Percentiles rank a stretch among this genome's conserved stretches.
Conservation (phyloP, 2,797 vertebrate genomes). For the Galagoides demidoff region DNA sequence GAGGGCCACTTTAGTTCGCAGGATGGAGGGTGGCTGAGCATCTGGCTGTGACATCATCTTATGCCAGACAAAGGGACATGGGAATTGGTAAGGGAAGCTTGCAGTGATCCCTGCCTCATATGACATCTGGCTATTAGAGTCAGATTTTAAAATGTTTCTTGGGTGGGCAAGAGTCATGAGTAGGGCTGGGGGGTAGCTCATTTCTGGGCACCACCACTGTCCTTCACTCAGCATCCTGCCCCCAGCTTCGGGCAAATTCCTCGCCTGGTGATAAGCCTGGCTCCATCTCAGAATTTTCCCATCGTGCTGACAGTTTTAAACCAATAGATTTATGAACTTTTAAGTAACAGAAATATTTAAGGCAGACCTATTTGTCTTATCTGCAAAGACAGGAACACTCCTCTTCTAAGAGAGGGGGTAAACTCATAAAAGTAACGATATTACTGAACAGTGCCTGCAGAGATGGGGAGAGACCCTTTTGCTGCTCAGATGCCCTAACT, state of each 20-base stretch:
- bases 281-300: constrained; percentile 85
- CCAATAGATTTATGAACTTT: constrained; percentile 89
- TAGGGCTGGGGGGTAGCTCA: not conserved
- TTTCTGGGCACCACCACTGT: constrained; percentile 77
- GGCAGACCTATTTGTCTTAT: constrained; percentile 86
- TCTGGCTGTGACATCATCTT: not conserved
- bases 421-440: constrained; percentile 70
- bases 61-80: not conserved
- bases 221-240: constrained; percentile 77
- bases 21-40: too few species aligned
- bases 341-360: constrained; percentile 89
- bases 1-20: not conserved
- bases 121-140: not conserved
- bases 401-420: constrained; percentile 38
- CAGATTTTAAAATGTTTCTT: not conserved
- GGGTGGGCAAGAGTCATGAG: not conserved
- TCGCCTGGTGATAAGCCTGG: constrained; percentile 85
- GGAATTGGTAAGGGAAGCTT: not conserved
- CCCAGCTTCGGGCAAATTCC: constrained; percentile 85
- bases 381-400: constrained; percentile 79
- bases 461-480: not conserved
- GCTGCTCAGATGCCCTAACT: not conserved
- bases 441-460: not conserved
- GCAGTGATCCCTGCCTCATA: fast-evolving
- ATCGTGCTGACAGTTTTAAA: constrained; percentile 89